Evolutionary conservation across 92 coral and sea anemone genomes (phyloP).

Genomic region (Plumapathes pennacea): DNA sequence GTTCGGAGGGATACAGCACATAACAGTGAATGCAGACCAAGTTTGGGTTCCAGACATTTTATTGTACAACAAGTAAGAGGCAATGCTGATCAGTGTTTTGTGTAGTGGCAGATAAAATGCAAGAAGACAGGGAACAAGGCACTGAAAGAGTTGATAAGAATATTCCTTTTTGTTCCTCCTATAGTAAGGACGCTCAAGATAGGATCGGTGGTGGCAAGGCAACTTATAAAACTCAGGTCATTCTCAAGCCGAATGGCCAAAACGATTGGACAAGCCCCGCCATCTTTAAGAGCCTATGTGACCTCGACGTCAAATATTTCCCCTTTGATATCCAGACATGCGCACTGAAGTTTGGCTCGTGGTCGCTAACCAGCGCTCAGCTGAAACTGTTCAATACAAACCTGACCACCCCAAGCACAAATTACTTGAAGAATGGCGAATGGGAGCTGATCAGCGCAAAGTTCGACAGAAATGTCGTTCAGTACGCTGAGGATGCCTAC

Average conservation of each 20-base stretch:
- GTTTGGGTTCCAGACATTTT: conserved; percentile 85
- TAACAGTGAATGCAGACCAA: conserved; percentile 44
- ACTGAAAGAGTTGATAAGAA: too few species aligned
- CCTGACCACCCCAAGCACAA: conserved; percentile 35
- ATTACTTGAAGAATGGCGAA: conserved; percentile 78
- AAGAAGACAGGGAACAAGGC: too few species aligned
- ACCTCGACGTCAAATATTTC: conserved; percentile 62
- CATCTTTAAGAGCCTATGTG: conserved; percentile 66
- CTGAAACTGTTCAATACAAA: conserved; percentile 18
- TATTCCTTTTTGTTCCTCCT: not conserved
- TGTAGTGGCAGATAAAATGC: too few species aligned
- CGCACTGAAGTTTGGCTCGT: conserved; percentile 80
- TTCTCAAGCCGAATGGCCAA: conserved; percentile 47
- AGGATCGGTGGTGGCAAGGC: conserved; percentile 52
- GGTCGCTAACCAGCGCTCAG: conserved; percentile 61
- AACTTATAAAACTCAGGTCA: conserved; percentile 52
- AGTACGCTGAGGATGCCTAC: conserved; percentile 42
- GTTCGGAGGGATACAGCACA: conserved; percentile 30
- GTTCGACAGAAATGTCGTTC: conserved; percentile 20
- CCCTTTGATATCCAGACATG: conserved; percentile 88
- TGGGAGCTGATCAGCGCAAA: conserved; percentile 60
- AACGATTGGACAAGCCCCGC: conserved; percentile 75
- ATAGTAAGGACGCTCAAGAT: conserved; percentile 53
- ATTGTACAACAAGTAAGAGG: conserved; percentile 80
- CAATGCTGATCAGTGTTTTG: too few species aligned